Evolutionary conservation across 1,140 invertebrate genomes (phyloP), one percentile per base, ranked within the genome.

Genomic region (Dendroctonus ponderosae): DNA sequence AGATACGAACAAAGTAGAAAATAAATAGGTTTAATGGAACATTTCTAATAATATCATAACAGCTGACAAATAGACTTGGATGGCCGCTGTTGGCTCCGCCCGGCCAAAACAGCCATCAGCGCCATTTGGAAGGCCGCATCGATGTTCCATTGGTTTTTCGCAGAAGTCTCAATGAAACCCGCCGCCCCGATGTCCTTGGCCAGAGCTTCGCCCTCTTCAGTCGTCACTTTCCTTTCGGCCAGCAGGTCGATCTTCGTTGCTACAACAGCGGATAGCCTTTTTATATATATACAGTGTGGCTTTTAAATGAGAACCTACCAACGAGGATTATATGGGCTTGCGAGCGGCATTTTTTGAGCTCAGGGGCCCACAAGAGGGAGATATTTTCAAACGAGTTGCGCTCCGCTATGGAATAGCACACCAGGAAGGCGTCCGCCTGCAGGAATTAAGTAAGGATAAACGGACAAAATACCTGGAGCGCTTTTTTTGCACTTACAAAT

Each of bases 301-400:
- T 26, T 3, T 52, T 52, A 26, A 11, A 52, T 52, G 15, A 52
- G 15, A 37, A 7, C 67, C 63, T 71, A 77, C 76, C 75, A 41
- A 69, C 74, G 62, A 77, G 66, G 59, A 77, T 71, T 44, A 77
- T 68, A 69, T 74, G 74, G 7, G 75, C 72, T 63, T 68, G 67
- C 14, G 74, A 71, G 39, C 72, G 62, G 54, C 66, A 72, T 46
- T 72, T 72, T 60, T 64, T 72, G 66, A 82, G 90, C 84, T 97
- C 94, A 51, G 94, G 94, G 59, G 93, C 95, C 94, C 94, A 97
- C 83, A 96, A 96, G 80, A 95, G 94, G 74, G 94, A 84, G 46
- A 99, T 96, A 82, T 99, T 99, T 82, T 98, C 96, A 83, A 98
- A 99, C 71, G 95, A 97, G 11, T 94, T 93, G 53, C 95, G 95